Conservation (phyloP, 1,140 invertebrate genomes). For the Drosophila parvula region DNA sequence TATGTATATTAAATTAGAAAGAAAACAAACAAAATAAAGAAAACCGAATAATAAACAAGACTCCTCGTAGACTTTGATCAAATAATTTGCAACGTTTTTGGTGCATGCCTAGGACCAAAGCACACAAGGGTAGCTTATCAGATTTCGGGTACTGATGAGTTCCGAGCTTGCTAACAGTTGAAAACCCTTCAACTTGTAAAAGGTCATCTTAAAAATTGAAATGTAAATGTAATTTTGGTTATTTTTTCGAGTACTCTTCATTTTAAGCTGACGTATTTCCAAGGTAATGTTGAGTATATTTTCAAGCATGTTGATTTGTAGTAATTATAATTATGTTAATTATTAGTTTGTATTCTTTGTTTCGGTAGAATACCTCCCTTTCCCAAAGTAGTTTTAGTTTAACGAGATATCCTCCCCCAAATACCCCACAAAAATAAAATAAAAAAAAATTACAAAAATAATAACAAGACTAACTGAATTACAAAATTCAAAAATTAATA, state of each 20-base stretch:
- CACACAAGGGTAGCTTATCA: neutral
- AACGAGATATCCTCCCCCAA: neutral
- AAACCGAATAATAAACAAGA: conserved; percentile 54
- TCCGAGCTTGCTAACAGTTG: too few species aligned
- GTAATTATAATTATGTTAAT: neutral
- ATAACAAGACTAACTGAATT: conserved; percentile 13
- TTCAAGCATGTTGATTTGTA: conserved; percentile 15
- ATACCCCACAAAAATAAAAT: neutral
- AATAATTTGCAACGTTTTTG: too few species aligned
- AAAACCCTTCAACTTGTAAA: too few species aligned
- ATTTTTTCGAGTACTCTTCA: neutral
- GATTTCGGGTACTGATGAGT: neutral
- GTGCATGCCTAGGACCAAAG: neutral
- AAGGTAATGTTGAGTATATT: conserved; percentile 41
- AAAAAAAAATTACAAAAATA: too few species aligned
- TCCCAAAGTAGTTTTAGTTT: conserved; percentile 26
- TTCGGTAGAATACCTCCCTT: neutral
- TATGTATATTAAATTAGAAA: conserved; percentile 53
- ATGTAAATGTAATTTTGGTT: too few species aligned
- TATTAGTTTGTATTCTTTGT: conserved; percentile 6
- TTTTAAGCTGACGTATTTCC: conserved; percentile 18
- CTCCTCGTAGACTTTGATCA: conserved; percentile 20
- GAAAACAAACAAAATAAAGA: conserved; percentile 59
- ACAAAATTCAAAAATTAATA: conserved; percentile 1
- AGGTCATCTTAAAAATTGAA: too few species aligned